phyloP scores from a whole-genome alignment of 2,797 vertebrate species.

The Buceros bicornis region DNA sequence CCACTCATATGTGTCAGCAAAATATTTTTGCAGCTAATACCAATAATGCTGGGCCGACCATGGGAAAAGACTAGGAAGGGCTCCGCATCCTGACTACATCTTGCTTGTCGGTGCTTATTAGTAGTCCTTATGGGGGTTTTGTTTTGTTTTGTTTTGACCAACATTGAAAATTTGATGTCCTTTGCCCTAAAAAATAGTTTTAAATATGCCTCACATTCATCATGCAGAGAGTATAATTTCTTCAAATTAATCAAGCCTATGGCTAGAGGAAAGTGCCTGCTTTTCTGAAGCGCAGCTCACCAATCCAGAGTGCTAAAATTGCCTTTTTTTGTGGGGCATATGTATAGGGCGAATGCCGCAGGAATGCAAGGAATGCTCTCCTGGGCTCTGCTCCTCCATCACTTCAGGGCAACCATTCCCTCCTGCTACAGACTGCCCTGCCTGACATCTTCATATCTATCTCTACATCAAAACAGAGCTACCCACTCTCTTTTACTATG shows the following conservation, averaged over 20 bases:
- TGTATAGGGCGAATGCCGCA: not conserved
- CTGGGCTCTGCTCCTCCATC: slow-evolving; percentile 20
- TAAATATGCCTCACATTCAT: not conserved
- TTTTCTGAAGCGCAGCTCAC: not conserved
- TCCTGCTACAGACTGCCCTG: slow-evolving; percentile 2
- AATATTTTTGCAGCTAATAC: slow-evolving; percentile 34
- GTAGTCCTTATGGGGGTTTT: not conserved
- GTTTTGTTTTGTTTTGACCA: not conserved
- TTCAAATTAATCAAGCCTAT: slow-evolving; percentile 34
- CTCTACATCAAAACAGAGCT: slow-evolving; percentile 61
- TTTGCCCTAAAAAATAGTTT: slow-evolving; percentile 14
- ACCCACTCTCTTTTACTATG: slow-evolving; percentile 61
- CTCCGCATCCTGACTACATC: not conserved
- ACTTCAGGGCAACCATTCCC: slow-evolving; percentile 55
- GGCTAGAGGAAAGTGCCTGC: slow-evolving; percentile 30
- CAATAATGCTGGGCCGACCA: not conserved
- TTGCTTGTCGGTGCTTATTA: not conserved
- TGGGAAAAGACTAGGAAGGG: not conserved
- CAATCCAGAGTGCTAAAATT: not conserved
- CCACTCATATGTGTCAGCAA: not conserved
- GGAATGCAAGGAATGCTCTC: slow-evolving; percentile 55
- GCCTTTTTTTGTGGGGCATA: slow-evolving; percentile 14
- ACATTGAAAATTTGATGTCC: not conserved
- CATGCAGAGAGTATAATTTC: not conserved
- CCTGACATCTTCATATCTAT: slow-evolving; percentile 37